Evolutionary conservation across 92 coral and sea anemone species (phyloP), one percentile per base, ranked within the genome.

Genomic region (Palythoa grandiflora): DNA sequence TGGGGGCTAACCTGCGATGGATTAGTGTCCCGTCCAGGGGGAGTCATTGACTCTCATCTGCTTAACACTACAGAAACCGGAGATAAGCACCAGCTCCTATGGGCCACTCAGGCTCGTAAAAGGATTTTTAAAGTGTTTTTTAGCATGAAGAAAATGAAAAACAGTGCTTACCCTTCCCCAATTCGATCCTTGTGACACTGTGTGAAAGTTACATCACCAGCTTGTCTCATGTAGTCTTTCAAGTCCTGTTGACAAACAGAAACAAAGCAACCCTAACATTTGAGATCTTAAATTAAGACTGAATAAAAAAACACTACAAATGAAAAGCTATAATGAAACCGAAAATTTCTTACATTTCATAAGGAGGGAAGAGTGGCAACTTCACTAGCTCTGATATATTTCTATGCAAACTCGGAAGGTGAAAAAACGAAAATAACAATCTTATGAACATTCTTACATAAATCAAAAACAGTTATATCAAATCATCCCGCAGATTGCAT

Each of bases 171-270:
- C 99, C 99, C 99, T 79, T 97, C 98, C 19, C 99, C 99, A 51
- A 93, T 92, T 88, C 99, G 93, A 75, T 97, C 99, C 86, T 96
- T 97, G 90, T 97, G 99, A 74, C 99, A 97, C 76, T 97, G 99
- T 28, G 95, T 86, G 76, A 97, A 97, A 3, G 99, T 93, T 79
- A 97, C 99, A 65, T 97, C 99, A 53, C 99, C 99, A 77, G 94
- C 99, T 57, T 97, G 98, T 7, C 99, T 91, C 99, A 97, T 97
- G 93, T 90, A 97, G 75, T 97, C 99, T 68, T 97, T 97, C 83
- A 97, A 89, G 77, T 97, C 99, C 99, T 97, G 63, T 40, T 14
- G 19, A 1, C 3, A 20, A 36, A 35, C 10, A 79, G 61, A 72
- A 71, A 15, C 38, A 54, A 70, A 5, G 38, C 13, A 12, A 10